Evolutionary conservation across 1,140 invertebrate species (phyloP), one percentile per base, ranked within the genome.

Genomic region (Penaeus vannamei): DNA sequence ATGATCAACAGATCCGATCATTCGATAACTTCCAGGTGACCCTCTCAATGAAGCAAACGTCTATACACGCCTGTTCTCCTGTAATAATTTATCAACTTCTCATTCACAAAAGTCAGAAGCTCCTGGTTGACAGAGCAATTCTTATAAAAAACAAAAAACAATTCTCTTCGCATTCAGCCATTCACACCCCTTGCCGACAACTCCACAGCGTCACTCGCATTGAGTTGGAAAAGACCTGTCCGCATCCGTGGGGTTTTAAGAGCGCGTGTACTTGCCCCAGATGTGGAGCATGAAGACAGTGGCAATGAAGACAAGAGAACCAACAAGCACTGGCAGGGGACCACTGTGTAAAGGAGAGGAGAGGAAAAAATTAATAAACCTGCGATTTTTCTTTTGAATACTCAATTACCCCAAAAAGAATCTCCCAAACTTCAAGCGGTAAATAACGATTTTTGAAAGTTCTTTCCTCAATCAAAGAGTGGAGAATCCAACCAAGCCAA

Each of bases 271-370:
- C 95, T 99, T 99, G 93, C 99, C 99, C 99, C 99, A 99, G 93
- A 99, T 99, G 95, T 99, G 99, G 90, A 99, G 95, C 97, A 99
- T 98, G 93, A 99, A 99, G 46, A 99, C 99, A 77, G 98, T 99
- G 59, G 98, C 98, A 93, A 99, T 99, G 94, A 99, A 99, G 12
- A 99, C 95, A 23, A 99, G 95, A 86, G 98, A 99, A 98, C 99
- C 99, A 22, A 99, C 98, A 92, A 99, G 94, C 23, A 99, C 99
- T 92, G 99, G 99, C 90, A 99, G 98, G 91, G 99, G 99, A 90
- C 99, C 99, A 91, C 91, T 91, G 89, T 20, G 89, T 87, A 26
- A 59, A 61, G 62, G 59, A 89, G 22, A 23, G 26, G 10, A n/a
- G n/a, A 85, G 26, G 76, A 42, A 29, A 72, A 72, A 60, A 29